Percentiles rank a stretch among this genome's conserved stretches.
These are phyloP conservation scores for Adelognathus sp. DNA, from an alignment of 2,888 invertebrate species.

Conservation along the genomic window DNA sequence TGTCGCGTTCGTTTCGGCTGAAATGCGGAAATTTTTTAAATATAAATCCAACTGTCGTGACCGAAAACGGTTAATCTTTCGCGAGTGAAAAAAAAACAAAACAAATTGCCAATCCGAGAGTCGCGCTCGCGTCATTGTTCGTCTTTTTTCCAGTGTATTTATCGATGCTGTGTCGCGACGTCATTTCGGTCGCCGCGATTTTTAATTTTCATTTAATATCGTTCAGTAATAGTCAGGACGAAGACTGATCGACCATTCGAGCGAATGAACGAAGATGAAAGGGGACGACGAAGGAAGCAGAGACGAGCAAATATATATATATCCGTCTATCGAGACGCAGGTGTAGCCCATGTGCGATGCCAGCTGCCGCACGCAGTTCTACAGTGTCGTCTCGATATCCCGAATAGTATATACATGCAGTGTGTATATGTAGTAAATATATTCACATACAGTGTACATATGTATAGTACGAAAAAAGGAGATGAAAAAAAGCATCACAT, in stretches of 20 bases:
- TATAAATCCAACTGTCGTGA: too few species aligned
- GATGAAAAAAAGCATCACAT: constrained; percentile 8
- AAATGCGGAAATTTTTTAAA: too few species aligned
- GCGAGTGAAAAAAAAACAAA: too few species aligned
- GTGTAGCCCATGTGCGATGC: constrained; percentile 53
- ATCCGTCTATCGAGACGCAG: constrained; percentile 45
- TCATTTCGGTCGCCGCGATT: too few species aligned
- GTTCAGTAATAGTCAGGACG: background rate
- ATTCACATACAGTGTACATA: background rate
- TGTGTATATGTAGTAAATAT: background rate
- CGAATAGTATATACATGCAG: background rate
- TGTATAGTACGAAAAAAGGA: background rate
- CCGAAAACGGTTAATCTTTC: too few species aligned
- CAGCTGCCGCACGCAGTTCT: constrained; percentile 46
- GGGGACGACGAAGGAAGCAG: constrained; percentile 7
- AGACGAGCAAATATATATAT: constrained; percentile 28
- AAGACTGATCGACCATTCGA: background rate
- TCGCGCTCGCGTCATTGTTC: too few species aligned
- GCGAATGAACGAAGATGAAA: constrained; percentile 38
- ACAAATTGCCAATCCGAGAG: too few species aligned
- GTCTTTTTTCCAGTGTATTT: too few species aligned
- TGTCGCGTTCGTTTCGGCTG: too few species aligned
- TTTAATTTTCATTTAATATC: background rate
- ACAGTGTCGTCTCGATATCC: constrained; percentile 4
- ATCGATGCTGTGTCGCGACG: too few species aligned